Evolutionary conservation across 2,113 vertebrate genomes (phyloP).

Genomic region (Otolemur garnettii): DNA sequence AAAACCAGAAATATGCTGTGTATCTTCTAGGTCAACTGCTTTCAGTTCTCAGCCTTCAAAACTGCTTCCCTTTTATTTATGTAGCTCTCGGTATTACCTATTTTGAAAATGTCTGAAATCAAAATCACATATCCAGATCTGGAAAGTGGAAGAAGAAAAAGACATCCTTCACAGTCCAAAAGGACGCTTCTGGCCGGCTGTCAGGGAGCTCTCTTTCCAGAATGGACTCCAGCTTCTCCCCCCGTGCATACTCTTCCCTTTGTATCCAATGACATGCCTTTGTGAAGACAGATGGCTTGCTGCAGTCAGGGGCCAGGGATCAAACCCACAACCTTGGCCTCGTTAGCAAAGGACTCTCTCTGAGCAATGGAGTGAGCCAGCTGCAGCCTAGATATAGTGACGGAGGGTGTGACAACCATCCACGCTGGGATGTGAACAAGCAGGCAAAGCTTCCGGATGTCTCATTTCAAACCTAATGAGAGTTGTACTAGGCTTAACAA

Average conservation of each 20-base stretch:
- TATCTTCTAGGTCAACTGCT: not conserved
- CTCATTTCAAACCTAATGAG: slow-evolving; percentile 69
- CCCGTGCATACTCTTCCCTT: not conserved
- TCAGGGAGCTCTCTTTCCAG: slow-evolving; percentile 8
- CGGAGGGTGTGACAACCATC: not conserved
- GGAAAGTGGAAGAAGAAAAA: not conserved
- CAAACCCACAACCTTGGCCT: slow-evolving; percentile 77
- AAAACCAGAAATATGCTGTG: not conserved
- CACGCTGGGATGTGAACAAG: not conserved
- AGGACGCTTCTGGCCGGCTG: not conserved
- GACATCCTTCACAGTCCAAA: not conserved
- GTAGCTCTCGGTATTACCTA: not conserved
- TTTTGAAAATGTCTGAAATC: slow-evolving; percentile 27
- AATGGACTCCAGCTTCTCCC: not conserved
- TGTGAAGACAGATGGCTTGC: slow-evolving; percentile 73
- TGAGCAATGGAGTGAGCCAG: not conserved
- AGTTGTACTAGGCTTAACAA: slow-evolving; percentile 69
- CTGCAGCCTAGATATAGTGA: slow-evolving; percentile 17
- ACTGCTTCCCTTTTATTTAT: not conserved
- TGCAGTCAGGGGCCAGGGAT: slow-evolving; percentile 45
- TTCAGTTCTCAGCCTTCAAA: not conserved
- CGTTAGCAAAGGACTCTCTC: slow-evolving; percentile 56
- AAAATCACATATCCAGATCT: not conserved
- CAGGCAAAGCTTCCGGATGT: not conserved
- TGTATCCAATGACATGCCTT: slow-evolving; percentile 7